A percentile compares a stretch with the other conserved stretches of the same genome.
phyloP scores from a whole-genome alignment of 2,113 vertebrate species.

The Aphyosemion australe region DNA sequence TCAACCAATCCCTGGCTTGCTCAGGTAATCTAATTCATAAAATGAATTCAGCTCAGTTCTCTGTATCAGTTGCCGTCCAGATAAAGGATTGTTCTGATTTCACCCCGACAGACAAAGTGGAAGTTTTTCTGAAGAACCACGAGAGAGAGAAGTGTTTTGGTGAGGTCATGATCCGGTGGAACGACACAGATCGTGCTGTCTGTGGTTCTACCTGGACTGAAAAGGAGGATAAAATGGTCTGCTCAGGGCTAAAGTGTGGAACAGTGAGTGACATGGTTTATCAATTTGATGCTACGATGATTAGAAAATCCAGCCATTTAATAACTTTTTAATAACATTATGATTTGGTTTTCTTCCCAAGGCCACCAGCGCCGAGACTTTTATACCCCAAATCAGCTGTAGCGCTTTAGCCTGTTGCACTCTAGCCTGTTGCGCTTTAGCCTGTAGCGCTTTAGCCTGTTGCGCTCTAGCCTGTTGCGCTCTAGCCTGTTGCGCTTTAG shows the following conservation, averaged over 20 bases:
- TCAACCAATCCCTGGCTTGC: slow-evolving; percentile 39
- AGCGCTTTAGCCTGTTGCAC: too few species aligned
- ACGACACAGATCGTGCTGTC: accelerated
- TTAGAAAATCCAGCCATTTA: too few species aligned
- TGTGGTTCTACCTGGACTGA: accelerated
- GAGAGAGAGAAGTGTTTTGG: slow-evolving; percentile 30
- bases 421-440: too few species aligned
- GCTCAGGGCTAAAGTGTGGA: slow-evolving; percentile 61
- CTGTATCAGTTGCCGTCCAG: neutral
- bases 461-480: too few species aligned
- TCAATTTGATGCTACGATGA: neutral
- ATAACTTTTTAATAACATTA: too few species aligned
- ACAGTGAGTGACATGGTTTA: neutral
- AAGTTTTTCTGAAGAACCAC: slow-evolving; percentile 15
- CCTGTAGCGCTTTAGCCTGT: too few species aligned
- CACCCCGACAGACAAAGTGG: slow-evolving; percentile 45
- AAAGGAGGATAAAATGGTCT: slow-evolving; percentile 7
- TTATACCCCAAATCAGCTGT: too few species aligned
- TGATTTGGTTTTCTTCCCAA: too few species aligned
- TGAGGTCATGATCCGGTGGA: neutral
- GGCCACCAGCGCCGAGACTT: too few species aligned
- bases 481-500: too few species aligned
- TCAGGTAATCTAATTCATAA: slow-evolving; percentile 44
- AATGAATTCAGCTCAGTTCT: neutral
- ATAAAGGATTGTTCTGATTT: neutral